Evolutionary conservation across 2,888 invertebrate species (phyloP).

Genomic region (Antitype chi): DNA sequence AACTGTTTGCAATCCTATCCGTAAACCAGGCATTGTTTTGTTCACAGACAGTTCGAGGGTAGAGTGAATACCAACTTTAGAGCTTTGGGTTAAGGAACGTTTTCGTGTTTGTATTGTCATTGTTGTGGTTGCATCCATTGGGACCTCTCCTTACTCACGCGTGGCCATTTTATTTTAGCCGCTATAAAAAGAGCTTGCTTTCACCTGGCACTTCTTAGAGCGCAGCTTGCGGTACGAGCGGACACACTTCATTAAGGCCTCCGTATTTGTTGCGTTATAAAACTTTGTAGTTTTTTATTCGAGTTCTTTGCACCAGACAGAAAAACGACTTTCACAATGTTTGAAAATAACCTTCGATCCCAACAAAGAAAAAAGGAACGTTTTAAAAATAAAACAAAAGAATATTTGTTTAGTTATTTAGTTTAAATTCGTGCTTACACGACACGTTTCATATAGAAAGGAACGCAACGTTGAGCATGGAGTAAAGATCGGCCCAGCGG

Average conservation of each 20-base stretch:
- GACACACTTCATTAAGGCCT: conserved; percentile 81
- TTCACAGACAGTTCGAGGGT: conserved; percentile 67
- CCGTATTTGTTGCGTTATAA: conserved; percentile 69
- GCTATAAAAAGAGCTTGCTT: conserved; percentile 81
- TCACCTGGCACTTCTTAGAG: conserved; percentile 81
- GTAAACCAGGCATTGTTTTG: conserved; percentile 81
- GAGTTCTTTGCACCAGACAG: conserved; percentile 58
- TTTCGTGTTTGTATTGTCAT: conserved; percentile 63
- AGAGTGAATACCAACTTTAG: conserved; percentile 72
- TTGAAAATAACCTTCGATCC: conserved; percentile 50
- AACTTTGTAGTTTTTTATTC: conserved; percentile 69
- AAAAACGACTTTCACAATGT: conserved; percentile 54
- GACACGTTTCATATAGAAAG: conserved; percentile 80
- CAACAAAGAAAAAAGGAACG: conserved; percentile 42
- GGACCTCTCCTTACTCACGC: conserved; percentile 77
- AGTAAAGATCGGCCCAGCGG: conserved; percentile 84
- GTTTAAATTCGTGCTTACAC: conserved; percentile 81
- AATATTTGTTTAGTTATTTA: conserved; percentile 68
- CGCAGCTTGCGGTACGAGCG: conserved; percentile 71
- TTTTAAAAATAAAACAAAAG: conserved; percentile 58
- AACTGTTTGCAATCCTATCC: conserved; percentile 86
- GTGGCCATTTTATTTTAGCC: conserved; percentile 82
- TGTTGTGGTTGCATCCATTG: conserved; percentile 79
- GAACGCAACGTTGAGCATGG: conserved; percentile 80
- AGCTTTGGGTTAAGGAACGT: conserved; percentile 66